Evolutionary conservation across 2,888 invertebrate genomes (phyloP), one percentile per base, ranked within the genome.

Genomic region (Mylabris sibirica): DNA sequence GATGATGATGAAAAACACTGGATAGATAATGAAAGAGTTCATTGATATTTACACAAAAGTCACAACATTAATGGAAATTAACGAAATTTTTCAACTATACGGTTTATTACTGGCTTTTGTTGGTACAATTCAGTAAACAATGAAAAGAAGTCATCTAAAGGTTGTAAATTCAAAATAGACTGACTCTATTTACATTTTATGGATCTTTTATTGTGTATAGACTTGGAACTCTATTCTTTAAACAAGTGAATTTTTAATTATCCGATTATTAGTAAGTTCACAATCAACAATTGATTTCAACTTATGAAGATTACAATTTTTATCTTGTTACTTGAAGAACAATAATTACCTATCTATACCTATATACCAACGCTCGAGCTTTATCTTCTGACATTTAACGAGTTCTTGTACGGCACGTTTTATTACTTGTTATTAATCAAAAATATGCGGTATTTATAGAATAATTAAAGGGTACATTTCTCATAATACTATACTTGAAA

Each of bases 81-180:
- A 24, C 57, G 57, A 57, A 57, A 57, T 57, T 57, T n/a, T 57
- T 14, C 8, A 57, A 57, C 57, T 57, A 3, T 24, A 57, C 14
- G 8, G 57, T 57, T 57, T 57, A 57, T 57, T 57, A 14, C 57
- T 24, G 57, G 24, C 22, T 24, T 22, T 22, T 57, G 57, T 57
- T 57, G 24, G 57, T 57, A 24, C 12, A 57, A 57, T 57, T 24
- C 57, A 57, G 57, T 24, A 57, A 57, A 57, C 57, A 57, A 57
- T 57, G 57, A 57, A 57, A 57, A 57, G 57, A 57, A 57, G 57
- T 24, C 57, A 57, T 57, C 57, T 24, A 24, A 24, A 57, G 57
- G 57, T 57, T 57, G 57, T 57, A 57, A 57, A 57, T 57, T 57
- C 57, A 57, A 57, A 57, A 57, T 57, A 57, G 57, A 57, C 57